These are phyloP conservation scores for Raja brachyura DNA, from an alignment of 2,113 vertebrate species.

Conservation along the genomic window DNA sequence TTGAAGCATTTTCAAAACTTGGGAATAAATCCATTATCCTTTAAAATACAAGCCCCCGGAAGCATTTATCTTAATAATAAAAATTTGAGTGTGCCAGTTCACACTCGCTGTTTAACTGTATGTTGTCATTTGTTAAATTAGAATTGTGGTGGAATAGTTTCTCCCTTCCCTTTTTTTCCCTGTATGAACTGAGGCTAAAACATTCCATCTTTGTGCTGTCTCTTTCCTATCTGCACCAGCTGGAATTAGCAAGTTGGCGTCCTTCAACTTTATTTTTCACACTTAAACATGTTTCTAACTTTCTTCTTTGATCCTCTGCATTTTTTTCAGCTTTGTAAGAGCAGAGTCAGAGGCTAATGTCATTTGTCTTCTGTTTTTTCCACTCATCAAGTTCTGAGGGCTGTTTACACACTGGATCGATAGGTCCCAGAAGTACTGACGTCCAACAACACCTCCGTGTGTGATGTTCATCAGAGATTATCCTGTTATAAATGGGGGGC, in stretches of 20 bases:
- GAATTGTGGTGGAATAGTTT: not conserved
- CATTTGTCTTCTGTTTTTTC: not conserved
- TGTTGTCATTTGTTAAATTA: not conserved
- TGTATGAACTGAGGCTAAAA: not conserved
- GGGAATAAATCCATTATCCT: not conserved
- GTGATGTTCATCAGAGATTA: not conserved
- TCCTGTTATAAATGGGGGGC: not conserved
- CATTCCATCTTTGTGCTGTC: no score
- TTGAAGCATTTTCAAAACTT: not conserved
- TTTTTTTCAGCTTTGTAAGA: not conserved
- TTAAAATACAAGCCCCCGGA: not conserved
- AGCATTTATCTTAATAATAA: not conserved
- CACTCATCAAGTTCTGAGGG: not conserved
- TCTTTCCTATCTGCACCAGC: not conserved
- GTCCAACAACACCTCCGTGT: conserved; percentile 1
- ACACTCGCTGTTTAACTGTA: not conserved
- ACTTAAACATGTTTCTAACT: not conserved
- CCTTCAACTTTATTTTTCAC: not conserved
- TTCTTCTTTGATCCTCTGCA: not conserved
- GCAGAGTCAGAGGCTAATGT: not conserved
- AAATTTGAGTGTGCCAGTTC: not conserved
- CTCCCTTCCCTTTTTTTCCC: no score
- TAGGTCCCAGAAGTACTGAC: not conserved
- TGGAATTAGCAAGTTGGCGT: not conserved
- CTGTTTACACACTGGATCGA: not conserved